A percentile compares a stretch with the other conserved stretches of the same genome.
These are phyloP conservation scores for Porites lutea DNA, from an alignment of 64 coral and sea anemone species.

Conservation along the genomic window DNA sequence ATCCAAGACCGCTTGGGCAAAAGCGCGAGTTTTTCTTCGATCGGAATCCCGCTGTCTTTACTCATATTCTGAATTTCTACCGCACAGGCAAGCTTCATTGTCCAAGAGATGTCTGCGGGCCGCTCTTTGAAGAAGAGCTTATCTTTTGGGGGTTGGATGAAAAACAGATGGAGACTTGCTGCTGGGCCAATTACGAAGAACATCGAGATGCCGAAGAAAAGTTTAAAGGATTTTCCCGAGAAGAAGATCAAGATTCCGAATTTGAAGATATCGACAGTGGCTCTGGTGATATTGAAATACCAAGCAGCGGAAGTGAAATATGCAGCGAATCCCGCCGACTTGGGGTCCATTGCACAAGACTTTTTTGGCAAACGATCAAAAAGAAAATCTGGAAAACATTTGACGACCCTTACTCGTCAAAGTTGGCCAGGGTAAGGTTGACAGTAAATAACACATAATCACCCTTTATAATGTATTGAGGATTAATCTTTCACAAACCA, in stretches of 20 bases:
- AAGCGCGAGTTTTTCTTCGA: constrained; percentile 94
- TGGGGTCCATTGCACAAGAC: constrained; percentile 19
- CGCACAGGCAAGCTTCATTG: constrained; percentile 92
- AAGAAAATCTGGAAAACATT: constrained; percentile 88
- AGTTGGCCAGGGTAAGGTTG: constrained; percentile 82
- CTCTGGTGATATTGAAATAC: constrained; percentile 65
- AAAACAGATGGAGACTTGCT: constrained; percentile 92
- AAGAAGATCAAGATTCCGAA: constrained; percentile 75
- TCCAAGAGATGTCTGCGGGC: constrained; percentile 91
- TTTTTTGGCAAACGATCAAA: constrained; percentile 47
- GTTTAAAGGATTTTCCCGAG: constrained; percentile 77
- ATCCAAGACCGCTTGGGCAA: constrained; percentile 83
- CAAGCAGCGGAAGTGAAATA: constrained; percentile 81
- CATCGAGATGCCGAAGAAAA: constrained; percentile 94
- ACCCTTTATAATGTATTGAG: not conserved
- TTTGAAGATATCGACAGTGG: constrained; percentile 55
- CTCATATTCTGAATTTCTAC: constrained; percentile 94
- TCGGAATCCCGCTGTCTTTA: constrained; percentile 87
- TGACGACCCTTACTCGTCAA: constrained; percentile 87
- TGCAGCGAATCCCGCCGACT: constrained; percentile 50
- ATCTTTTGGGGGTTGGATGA: constrained; percentile 94
- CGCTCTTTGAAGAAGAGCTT: constrained; percentile 91
- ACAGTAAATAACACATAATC: not conserved
- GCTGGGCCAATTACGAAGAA: constrained; percentile 98
- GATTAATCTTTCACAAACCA: not conserved